A percentile compares a stretch with the other conserved stretches of the same genome.
Conservation (phyloP, 2,797 vertebrate genomes). For the Takifugu rubripes region DNA sequence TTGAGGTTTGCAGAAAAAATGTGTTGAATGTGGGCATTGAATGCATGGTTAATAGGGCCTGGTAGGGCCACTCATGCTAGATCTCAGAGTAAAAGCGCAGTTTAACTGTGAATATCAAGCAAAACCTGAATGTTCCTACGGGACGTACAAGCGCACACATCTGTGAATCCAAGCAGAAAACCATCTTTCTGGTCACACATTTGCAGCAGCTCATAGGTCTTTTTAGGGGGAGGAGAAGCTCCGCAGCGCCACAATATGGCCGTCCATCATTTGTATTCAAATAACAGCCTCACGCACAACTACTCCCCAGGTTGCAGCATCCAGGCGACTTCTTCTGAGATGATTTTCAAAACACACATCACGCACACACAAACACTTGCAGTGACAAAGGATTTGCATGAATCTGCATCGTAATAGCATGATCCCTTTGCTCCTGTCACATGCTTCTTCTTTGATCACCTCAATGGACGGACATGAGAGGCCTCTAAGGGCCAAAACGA, state of each 20-base stretch:
- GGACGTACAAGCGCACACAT: background rate
- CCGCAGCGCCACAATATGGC: background rate
- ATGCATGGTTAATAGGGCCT: conserved; percentile 35
- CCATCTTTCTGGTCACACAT: background rate
- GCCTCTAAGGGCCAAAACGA: conserved; percentile 4
- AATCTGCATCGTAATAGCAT: conserved; percentile 29
- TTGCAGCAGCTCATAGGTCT: background rate
- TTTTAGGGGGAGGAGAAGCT: background rate
- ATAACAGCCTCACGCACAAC: conserved; percentile 30
- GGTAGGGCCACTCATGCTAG: conserved; percentile 1
- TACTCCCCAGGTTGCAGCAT: conserved; percentile 4
- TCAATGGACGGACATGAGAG: conserved; percentile 14
- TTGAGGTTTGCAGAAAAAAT: no score
- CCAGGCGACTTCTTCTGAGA: conserved; percentile 40
- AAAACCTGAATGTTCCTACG: conserved; percentile 6
- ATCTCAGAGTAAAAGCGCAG: conserved; percentile 1
- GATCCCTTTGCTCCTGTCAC: conserved; percentile 25
- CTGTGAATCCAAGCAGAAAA: background rate
- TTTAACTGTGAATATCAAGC: background rate
- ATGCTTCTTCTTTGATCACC: conserved; percentile 1
- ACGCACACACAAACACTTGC: conserved; percentile 5
- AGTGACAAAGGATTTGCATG: conserved; percentile 28
- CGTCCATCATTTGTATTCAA: conserved; percentile 36
- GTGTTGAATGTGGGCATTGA: no score
- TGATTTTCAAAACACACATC: conserved; percentile 31